These are phyloP conservation scores for Ecdyonurus torrentis DNA, from an alignment of 2,888 invertebrate species.

Conservation along the genomic window DNA sequence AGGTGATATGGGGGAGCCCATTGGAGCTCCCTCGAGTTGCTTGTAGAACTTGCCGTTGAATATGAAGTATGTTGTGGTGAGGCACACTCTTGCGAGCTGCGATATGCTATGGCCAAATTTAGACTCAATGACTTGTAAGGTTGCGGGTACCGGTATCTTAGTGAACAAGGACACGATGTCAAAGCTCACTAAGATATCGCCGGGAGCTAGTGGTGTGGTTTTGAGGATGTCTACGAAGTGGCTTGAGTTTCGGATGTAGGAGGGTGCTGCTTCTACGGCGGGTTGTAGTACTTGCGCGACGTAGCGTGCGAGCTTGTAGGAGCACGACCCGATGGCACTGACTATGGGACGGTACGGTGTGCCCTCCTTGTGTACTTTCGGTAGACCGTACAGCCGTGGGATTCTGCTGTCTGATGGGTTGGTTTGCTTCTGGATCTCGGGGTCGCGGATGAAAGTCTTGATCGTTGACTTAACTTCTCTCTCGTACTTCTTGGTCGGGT, in stretches of 20 bases:
- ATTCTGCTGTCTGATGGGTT: background rate
- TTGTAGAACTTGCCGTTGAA: conserved; percentile 3
- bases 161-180: background rate
- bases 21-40: conserved; percentile 9
- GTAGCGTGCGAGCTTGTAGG: background rate
- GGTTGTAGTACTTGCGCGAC: background rate
- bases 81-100: background rate
- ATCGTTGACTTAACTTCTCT: background rate
- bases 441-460: background rate
- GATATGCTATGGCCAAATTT: background rate
- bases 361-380: background rate
- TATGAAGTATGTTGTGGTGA: background rate
- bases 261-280: background rate
- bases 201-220: too few relatives aligned
- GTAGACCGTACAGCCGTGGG: background rate
- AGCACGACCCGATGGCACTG: background rate
- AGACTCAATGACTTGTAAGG: background rate
- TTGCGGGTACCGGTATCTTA: background rate
- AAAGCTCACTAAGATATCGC: background rate
- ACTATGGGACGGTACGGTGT: background rate
- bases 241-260: background rate
- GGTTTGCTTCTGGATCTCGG: background rate
- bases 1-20: conserved; percentile 13
- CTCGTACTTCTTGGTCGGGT: background rate
- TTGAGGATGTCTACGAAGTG: background rate